Base-by-base conservation (phyloP, 2,888 invertebrate species). In the Drosophila merina region DNA sequence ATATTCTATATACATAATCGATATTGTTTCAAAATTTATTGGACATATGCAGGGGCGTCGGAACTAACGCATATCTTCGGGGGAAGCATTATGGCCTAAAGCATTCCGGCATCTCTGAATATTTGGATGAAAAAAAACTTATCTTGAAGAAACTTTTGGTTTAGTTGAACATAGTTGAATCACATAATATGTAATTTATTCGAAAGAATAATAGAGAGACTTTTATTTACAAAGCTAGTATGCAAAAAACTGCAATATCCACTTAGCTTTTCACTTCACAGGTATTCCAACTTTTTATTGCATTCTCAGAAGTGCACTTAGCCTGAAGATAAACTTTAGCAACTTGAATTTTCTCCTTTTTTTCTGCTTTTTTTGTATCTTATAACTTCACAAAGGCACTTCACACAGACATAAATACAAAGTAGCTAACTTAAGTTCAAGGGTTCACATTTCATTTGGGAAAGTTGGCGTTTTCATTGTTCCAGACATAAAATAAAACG, bases 301-400 rank as follows among this genome's bases (percentile, higher is more conserved):
- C 47, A 28, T 14, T 33, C 48, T 54, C 20, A 9, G 10, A 14
- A 54, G 5, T 31, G 31, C 10, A 58, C 70, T 76, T 63, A 44
- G 40, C 36, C 36, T 20, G 30, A 40, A 64, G 66, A 66, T 40
- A 42, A 66, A 67, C 66, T 74, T 54, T 36, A 26, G 12, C 38
- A 69, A 70, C 62, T 63, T 38, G 73, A 74, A 77, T 62, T 42
- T 64, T 47, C 64, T 64, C 62, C 75, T 75, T 74, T 72, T 59
- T 20, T 20, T 2, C 20, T 14, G 1, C 1, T 20, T 2, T 62
- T 75, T 75, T 76, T 70, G 57, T 60, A 74, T 80, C 69, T 62
- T 67, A 60, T 62, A 80, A 77, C 76, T 76, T 76, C 60, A 12
- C 12, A 33, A 49, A 42, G 30, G 25, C 62, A 60, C 77, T 76